These are phyloP conservation scores for Empidonax traillii DNA, from an alignment of 2,113 vertebrate species.

Conservation along the genomic window DNA sequence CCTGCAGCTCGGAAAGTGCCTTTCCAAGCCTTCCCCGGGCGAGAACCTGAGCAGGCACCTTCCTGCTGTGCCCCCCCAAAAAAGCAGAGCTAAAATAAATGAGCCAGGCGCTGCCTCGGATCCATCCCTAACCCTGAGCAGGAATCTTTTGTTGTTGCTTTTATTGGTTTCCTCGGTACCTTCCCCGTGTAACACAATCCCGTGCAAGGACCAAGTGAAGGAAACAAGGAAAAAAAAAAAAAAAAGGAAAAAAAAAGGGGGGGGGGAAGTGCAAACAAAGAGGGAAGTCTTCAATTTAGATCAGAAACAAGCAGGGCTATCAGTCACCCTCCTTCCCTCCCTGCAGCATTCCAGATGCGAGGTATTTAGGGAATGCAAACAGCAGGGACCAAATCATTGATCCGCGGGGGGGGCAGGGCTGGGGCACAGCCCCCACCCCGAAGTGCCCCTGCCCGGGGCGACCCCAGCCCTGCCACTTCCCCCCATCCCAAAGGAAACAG, in stretches of 20 bases:
- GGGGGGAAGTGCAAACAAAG: not conserved
- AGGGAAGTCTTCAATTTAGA: conserved; percentile 27
- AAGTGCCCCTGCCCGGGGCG: not conserved
- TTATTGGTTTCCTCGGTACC: not conserved
- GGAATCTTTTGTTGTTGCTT: not conserved
- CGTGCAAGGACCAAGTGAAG: not conserved
- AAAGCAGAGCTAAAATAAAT: not conserved
- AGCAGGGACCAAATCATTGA: not conserved
- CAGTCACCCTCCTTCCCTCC: not conserved
- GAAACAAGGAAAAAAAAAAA: not conserved
- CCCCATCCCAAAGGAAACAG: not conserved
- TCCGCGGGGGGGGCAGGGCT: not conserved
- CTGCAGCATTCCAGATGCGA: conserved; percentile 12
- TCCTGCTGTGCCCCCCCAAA: not conserved
- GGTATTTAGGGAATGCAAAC: conserved; percentile 28
- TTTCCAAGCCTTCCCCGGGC: not conserved
- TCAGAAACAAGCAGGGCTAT: not conserved
- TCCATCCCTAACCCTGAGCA: not conserved
- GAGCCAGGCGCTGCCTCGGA: not conserved
- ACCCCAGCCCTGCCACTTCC: not conserved
- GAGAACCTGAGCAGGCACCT: not conserved
- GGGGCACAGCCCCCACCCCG: not conserved
- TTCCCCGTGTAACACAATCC: not conserved
- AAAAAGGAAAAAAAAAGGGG: not conserved
- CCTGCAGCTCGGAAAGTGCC: not conserved